Percentiles rank a stretch among this genome's conserved stretches.
These are phyloP conservation scores for Lasius platythorax DNA, from an alignment of 2,888 invertebrate species.

Conservation along the genomic window DNA sequence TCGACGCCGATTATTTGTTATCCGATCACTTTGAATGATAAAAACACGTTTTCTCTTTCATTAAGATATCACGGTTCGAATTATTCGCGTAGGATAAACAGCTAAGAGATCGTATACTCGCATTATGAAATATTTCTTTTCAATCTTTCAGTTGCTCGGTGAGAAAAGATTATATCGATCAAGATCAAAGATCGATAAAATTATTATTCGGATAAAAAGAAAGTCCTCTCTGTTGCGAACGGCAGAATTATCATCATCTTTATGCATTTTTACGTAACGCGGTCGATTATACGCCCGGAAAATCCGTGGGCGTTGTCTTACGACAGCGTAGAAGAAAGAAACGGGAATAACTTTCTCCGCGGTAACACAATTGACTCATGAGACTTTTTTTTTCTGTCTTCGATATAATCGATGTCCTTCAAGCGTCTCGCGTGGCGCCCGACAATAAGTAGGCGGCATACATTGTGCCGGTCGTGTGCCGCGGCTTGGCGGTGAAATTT, in stretches of 20 bases:
- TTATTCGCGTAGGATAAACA: background rate
- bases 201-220: slow-evolving; percentile 13
- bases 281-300: slow-evolving; percentile 11
- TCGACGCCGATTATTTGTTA: background rate
- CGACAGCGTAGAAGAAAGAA: slow-evolving; percentile 31
- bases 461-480: slow-evolving; percentile 50
- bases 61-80: background rate
- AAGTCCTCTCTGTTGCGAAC: slow-evolving; percentile 4
- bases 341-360: slow-evolving; percentile 62
- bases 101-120: background rate
- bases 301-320: slow-evolving; percentile 48
- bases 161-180: background rate
- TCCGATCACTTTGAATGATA: background rate
- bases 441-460: slow-evolving; percentile 33
- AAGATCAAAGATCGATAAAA: background rate
- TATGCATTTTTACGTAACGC: slow-evolving; percentile 44
- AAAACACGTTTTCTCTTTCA: background rate
- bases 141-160: background rate
- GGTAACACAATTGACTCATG: slow-evolving; percentile 50
- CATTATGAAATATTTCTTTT: background rate
- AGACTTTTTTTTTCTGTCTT: slow-evolving; percentile 58
- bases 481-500: slow-evolving; percentile 69
- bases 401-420: slow-evolving; percentile 67
- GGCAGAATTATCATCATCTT: slow-evolving; percentile 25
- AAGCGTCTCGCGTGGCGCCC: slow-evolving; percentile 46